These are phyloP conservation scores for Elaeidobius kamerunicus DNA, from an alignment of 2,888 invertebrate species.

Conservation along the genomic window DNA sequence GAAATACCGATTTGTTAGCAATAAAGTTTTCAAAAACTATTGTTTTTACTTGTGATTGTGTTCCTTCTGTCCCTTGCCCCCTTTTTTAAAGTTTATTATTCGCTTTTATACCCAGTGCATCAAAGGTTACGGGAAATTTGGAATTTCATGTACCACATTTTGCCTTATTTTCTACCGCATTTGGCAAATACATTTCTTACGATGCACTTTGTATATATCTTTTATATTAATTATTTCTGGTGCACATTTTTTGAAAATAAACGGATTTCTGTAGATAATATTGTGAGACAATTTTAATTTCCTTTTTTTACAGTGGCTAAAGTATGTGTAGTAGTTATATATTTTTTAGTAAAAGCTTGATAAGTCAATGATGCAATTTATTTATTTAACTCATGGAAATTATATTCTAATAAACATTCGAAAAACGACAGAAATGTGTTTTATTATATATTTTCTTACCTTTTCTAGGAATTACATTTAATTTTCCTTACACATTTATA, in stretches of 20 bases:
- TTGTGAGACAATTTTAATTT: slow-evolving; percentile 16
- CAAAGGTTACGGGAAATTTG: too few relatives aligned
- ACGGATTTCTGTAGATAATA: slow-evolving; percentile 25
- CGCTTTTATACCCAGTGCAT: neutral
- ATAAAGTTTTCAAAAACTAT: slow-evolving; percentile 28
- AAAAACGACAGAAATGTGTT: slow-evolving; percentile 28
- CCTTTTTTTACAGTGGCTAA: slow-evolving; percentile 28
- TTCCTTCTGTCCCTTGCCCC: slow-evolving; percentile 27
- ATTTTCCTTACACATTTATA: too few relatives aligned
- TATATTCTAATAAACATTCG: slow-evolving; percentile 50
- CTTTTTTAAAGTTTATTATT: slow-evolving; percentile 5
- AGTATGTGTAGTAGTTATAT: slow-evolving; percentile 32
- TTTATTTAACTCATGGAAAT: slow-evolving; percentile 49
- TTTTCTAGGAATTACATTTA: too few relatives aligned
- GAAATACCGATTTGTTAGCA: slow-evolving; percentile 16
- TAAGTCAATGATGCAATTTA: slow-evolving; percentile 48
- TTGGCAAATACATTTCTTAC: neutral
- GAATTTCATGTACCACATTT: too few relatives aligned
- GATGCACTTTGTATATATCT: slow-evolving; percentile 1
- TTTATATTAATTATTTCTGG: slow-evolving; percentile 1
- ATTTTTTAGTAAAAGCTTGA: slow-evolving; percentile 47
- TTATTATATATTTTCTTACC: neutral
- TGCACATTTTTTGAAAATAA: slow-evolving; percentile 11
- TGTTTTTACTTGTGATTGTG: slow-evolving; percentile 28
- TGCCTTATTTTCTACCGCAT: too few relatives aligned